These are phyloP conservation scores for Peromyscus maniculatus DNA, from an alignment of 2,113 vertebrate species.

Conservation along the genomic window DNA sequence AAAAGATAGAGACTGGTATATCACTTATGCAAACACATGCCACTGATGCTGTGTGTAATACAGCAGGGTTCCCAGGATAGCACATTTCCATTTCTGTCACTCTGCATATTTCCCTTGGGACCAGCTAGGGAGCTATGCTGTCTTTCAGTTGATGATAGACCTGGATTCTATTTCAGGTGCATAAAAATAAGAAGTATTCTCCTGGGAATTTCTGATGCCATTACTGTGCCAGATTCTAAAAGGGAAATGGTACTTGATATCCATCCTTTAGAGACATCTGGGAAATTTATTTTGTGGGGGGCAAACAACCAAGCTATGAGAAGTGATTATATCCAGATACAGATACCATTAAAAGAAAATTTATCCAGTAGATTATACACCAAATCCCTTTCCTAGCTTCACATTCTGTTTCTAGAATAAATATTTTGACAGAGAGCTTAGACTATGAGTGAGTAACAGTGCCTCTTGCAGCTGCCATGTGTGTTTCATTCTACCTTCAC, in stretches of 20 bases:
- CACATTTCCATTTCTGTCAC: constrained; percentile 77
- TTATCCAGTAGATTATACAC: constrained; percentile 53
- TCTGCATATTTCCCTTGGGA: constrained; percentile 79
- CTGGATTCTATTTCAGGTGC: constrained; percentile 78
- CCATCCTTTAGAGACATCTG: constrained; percentile 58
- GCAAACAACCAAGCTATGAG: constrained; percentile 5
- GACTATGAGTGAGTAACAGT: constrained; percentile 56
- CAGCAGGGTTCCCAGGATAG: constrained; percentile 57
- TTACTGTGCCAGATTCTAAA: constrained; percentile 70
- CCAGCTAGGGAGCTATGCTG: constrained; percentile 54
- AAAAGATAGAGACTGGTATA: not conserved
- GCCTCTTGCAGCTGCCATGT: constrained; percentile 49
- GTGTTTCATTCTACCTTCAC: constrained; percentile 59
- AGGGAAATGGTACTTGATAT: constrained; percentile 75
- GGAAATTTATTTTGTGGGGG: constrained; percentile 74
- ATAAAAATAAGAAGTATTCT: constrained; percentile 78
- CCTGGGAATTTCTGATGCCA: constrained; percentile 71
- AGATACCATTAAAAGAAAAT: constrained; percentile 57
- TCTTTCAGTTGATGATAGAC: constrained; percentile 70
- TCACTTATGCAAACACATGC: constrained; percentile 67
- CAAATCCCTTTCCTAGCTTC: not conserved
- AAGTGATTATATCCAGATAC: constrained; percentile 65
- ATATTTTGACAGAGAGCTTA: not conserved
- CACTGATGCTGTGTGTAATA: constrained; percentile 32
- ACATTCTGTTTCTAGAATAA: constrained; percentile 44